Conservation (phyloP, 1,140 invertebrate genomes). For the Tachypleus tridentatus region DNA sequence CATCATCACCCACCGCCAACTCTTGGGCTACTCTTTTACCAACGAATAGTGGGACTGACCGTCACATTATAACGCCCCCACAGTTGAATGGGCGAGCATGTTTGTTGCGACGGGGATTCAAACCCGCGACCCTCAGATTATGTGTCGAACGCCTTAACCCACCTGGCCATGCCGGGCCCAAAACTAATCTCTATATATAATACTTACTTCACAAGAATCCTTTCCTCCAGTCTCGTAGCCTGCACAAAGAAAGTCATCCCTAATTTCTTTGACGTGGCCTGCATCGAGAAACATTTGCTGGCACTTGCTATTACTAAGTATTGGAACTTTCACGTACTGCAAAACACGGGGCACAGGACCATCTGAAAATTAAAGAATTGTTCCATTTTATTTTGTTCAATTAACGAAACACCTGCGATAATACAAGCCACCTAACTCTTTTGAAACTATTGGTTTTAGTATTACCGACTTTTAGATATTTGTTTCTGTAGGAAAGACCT, state of each 20-base stretch:
- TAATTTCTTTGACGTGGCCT: constrained; percentile 71
- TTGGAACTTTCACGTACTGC: constrained; percentile 82
- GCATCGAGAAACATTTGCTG: constrained; percentile 87
- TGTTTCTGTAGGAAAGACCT: no score
- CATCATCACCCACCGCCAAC: no score
- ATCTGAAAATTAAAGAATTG: constrained; percentile 36
- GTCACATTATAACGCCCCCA: no score
- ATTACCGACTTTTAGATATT: no score
- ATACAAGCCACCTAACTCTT: no score
- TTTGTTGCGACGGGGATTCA: background rate
- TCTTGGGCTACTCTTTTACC: no score
- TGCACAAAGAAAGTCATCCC: constrained; percentile 79
- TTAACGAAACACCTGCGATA: no score
- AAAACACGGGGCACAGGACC: constrained; percentile 74
- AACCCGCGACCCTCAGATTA: background rate
- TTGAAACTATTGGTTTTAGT: no score
- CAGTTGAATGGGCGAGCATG: background rate
- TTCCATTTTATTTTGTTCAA: no score
- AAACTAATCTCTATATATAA: constrained; percentile 35
- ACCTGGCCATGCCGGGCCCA: background rate
- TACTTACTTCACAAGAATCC: constrained; percentile 70
- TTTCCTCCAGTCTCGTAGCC: constrained; percentile 83
- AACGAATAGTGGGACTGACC: no score
- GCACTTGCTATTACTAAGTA: constrained; percentile 79
- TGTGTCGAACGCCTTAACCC: background rate